Base-by-base conservation (phyloP, 2,888 invertebrate species). In the Mythimna albipuncta region DNA sequence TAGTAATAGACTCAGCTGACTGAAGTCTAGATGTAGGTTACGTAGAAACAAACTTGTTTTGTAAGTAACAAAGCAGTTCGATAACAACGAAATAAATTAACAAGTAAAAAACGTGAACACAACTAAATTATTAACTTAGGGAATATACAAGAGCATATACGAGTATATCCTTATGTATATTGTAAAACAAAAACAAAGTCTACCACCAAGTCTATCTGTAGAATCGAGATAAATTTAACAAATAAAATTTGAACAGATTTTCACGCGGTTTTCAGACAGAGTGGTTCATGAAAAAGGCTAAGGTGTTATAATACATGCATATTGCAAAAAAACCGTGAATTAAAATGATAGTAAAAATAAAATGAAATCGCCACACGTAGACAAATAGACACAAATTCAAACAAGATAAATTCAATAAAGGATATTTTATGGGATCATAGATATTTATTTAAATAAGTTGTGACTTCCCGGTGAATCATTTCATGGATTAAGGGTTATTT, bases 21-120 rank as follows among this genome's bases (percentile, higher is more conserved):
- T 44, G 21, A 57, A 55, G 32, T 50, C 47, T 47, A 68, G 32
- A 61, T 61, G 13, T 52, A 44, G 50, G 21, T 61, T 52, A 54
- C 3, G 35, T 10, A 54, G 35, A 62, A 61, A 19, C 10, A 2
- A 7, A 47, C 41, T 13, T 44, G 4, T 75, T 75, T 47, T 26
- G 35, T 58, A 66, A 71, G 16, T 54, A 54, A 54, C 26, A 71
- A 65, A 26, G 26, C 16, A 54, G 7, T 32, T 55, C 5, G 9
- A 6, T 13, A 41, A 6, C 1, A 57, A 50, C 2, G 13, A 13
- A 19, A 47, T 1, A 50, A 50, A 19, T 16, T 4, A 50, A 19
- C 19, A 13, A 6, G 19, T 19, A 50, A 16, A 6, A 19, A 19
- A 50, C 19, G 6, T 19, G 6, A 50, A 50, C 19, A 50, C 19